Evolutionary conservation across 2,113 vertebrate genomes (phyloP).

Genomic region (Caloenas nicobarica): DNA sequence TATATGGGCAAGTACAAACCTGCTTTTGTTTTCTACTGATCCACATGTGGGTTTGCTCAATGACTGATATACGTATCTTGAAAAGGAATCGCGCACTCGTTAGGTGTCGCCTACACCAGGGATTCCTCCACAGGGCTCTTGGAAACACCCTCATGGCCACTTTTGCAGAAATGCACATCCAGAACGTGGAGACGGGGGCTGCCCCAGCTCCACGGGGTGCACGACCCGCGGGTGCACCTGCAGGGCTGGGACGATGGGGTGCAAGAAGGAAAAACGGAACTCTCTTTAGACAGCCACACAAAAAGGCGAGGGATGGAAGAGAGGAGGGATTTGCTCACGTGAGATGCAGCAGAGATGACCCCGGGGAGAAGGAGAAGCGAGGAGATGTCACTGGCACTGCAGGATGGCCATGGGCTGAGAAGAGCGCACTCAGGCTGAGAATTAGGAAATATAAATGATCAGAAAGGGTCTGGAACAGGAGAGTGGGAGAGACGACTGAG

Average conservation of each 20-base stretch:
- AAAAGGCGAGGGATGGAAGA: no score
- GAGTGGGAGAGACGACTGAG: background rate
- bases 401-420: no score
- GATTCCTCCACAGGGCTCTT: background rate
- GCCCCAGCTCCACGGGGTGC: no score
- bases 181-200: rapidly evolving
- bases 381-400: background rate
- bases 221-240: background rate
- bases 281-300: background rate
- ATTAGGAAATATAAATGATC: background rate
- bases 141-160: rapidly evolving
- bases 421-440: background rate
- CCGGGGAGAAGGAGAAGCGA: background rate
- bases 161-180: background rate
- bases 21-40: background rate
- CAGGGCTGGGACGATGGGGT: background rate
- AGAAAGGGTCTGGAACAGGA: background rate
- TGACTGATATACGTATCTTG: rapidly evolving
- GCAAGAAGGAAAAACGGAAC: rapidly evolving
- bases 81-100: rapidly evolving
- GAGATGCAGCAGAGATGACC: background rate
- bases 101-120: rapidly evolving
- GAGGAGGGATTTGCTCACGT: background rate
- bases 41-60: rapidly evolving
- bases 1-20: background rate